Conservation (phyloP, 1,140 invertebrate genomes). For the Leptoteleia sp. region DNA sequence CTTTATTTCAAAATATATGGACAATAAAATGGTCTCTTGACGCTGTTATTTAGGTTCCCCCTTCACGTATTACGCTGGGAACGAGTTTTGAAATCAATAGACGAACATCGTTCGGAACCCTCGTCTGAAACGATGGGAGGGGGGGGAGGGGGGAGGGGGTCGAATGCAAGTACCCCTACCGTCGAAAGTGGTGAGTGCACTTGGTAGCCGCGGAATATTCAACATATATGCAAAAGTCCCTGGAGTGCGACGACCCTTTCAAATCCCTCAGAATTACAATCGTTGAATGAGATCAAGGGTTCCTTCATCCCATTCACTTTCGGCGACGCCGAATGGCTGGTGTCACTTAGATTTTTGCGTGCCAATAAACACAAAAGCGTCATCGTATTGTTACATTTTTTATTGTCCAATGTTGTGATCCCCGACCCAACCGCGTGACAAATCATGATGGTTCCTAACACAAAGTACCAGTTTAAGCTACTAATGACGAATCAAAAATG, state of each 20-base stretch:
- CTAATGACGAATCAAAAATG: too few relatives aligned
- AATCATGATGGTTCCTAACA: constrained; percentile 10
- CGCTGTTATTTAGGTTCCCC: constrained; percentile 44
- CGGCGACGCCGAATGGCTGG: constrained; percentile 24
- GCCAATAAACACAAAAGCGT: constrained; percentile 21
- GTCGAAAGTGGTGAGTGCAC: constrained; percentile 65
- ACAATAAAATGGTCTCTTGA: constrained; percentile 50
- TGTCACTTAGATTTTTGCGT: constrained; percentile 34
- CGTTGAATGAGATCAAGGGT: constrained; percentile 44
- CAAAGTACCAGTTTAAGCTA: constrained; percentile 18
- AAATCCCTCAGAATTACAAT: constrained; percentile 32
- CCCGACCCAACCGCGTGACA: constrained; percentile 12
- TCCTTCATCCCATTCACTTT: constrained; percentile 38
- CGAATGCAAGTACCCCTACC: constrained; percentile 42
- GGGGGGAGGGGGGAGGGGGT: constrained; percentile 34
- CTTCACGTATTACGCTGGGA: constrained; percentile 55
- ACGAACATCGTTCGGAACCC: constrained; percentile 54
- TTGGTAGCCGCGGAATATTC: constrained; percentile 68
- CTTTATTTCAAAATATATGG: constrained; percentile 46
- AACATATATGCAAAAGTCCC: constrained; percentile 65
- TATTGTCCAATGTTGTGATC: constrained; percentile 17
- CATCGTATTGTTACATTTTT: constrained; percentile 22
- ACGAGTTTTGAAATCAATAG: constrained; percentile 75
- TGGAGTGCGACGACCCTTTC: constrained; percentile 43
- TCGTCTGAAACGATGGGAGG: constrained; percentile 41